Evolutionary conservation across 2,113 vertebrate genomes (phyloP), one percentile per base, ranked within the genome.

Genomic region (Microcebus lehilahytsara): DNA sequence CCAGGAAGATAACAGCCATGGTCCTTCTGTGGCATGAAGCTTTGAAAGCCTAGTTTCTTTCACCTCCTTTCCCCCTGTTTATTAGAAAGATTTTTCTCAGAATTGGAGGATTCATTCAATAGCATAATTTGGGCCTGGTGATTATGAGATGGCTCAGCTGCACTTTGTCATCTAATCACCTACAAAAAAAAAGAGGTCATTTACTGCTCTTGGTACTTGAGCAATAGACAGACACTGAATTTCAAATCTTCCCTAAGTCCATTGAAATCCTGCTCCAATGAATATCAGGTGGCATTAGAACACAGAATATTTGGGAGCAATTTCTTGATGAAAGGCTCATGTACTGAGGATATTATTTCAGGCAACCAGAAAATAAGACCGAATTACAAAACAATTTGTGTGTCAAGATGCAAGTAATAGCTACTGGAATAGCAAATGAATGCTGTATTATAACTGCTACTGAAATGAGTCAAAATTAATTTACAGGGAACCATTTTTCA

Each of bases 401-500:
- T 96, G 84, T 93, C 69, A 86, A 90, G 72, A 97, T 56, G 22
- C 92, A 97, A 81, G 19, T 91, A 93, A 95, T 93, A 97, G 46
- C 72, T 85, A 64, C 56, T 81, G 66, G 71, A 96, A 96, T 46
- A 89, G 42, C 89, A 97, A 95, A 86, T 93, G 53, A 94, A 95
- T 53, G 20, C 85, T 87, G 34, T 71, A 66, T 97, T 89, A 86
- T 71, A 66, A 58, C 40, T n/a, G 56, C 77, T 78, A 56, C 27
- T 83, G 53, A 95, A 96, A 96, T 53, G 49, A 96, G 22, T 74
- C 32, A 66, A 90, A 97, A 97, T 96, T 88, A 97, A 96, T 92
- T 96, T 77, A 53, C 37, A 80, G 74, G 6, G 74, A 93, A 51
- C 37, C 86, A 79, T 92, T 92, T 97, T 83, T 66, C 93, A 93